A percentile compares a stretch with the other conserved stretches of the same genome.
Conservation (phyloP, 2,113 vertebrate species). For the Numenius arquata region DNA sequence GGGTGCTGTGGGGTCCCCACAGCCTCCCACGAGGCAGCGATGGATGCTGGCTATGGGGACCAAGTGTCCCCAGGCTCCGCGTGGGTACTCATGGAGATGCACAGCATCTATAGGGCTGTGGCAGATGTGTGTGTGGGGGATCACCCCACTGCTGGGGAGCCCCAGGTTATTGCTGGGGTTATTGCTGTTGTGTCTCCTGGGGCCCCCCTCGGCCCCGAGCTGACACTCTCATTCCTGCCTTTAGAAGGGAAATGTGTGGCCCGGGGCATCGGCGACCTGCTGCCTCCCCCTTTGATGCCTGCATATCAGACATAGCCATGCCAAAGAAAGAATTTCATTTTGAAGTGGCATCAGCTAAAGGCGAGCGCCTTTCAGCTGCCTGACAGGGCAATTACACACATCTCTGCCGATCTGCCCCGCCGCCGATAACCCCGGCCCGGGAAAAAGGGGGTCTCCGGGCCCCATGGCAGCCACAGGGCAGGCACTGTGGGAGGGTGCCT, state of each 20-base stretch:
- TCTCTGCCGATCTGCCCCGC: slow-evolving; percentile 66
- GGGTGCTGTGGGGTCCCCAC: neutral
- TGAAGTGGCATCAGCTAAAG: slow-evolving; percentile 83
- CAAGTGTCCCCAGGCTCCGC: fast-evolving
- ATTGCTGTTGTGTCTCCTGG: neutral
- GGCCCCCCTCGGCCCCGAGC: neutral
- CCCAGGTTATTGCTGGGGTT: neutral
- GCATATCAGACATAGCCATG: slow-evolving; percentile 79
- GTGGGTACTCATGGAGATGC: neutral
- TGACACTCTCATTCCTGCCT: slow-evolving; percentile 60
- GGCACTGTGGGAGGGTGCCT: neutral
- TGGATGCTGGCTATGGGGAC: fast-evolving
- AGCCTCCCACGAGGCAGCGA: neutral
- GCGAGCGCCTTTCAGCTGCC: slow-evolving; percentile 73
- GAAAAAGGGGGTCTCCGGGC: neutral
- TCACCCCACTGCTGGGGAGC: neutral
- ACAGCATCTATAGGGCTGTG: fast-evolving
- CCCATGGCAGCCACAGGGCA: neutral
- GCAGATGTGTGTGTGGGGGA: neutral
- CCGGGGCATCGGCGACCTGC: slow-evolving; percentile 66
- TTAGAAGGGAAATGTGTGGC: slow-evolving; percentile 70
- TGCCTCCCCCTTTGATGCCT: slow-evolving; percentile 84
- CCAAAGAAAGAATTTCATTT: slow-evolving; percentile 88
- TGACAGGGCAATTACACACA: slow-evolving; percentile 85
- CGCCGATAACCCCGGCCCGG: slow-evolving; percentile 14